Evolutionary conservation across 2,113 vertebrate species (phyloP), one percentile per base, ranked within the genome.

Genomic region (Indicator maculatus): DNA sequence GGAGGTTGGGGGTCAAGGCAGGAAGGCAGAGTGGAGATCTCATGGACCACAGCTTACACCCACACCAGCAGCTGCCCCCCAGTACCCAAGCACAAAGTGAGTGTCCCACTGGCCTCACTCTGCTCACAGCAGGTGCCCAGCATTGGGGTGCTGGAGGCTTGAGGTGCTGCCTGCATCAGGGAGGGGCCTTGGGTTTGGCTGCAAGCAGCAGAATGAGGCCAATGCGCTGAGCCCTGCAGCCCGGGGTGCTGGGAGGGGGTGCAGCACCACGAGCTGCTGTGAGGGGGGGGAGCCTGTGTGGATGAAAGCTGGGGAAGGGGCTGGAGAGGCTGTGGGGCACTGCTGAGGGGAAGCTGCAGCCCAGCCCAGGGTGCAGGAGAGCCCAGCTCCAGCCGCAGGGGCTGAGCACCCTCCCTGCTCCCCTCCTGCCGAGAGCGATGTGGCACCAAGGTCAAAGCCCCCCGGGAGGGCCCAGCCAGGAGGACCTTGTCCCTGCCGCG

Each of bases 201-300:
- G 67, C 77, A 20, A 65, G 59, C 38, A 45, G 33, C 26, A 9
- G 63, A 12, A 12, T 0, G 45, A 2, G 15, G 71, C 11, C 3
- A 4, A 10, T 2, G 52, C 2, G 6, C 18, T 3, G 31, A 59
- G 66, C 41, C 9, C 53, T 8, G 14, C 13, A 9, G 9, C 31
- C 36, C 67, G 1, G 76, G 67, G 14, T 63, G 53, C 27, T 12
- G 86, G 60, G 52, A n/a, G n/a, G 26, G 8, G 50, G 41, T 71
- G 60, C 4, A 1, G 21, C 8, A 47, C 31, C 11, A 1, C 0
- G 58, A 69, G 11, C 20, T 2, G 2, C 2, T 19, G 33, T 23
- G 61, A 52, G 14, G 5, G 9, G 17, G 53, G 67, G 16, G 8
- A 52, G 11, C 16, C 16, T 20, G 38, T 61, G 24, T 5, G 61